These are phyloP conservation scores for Apodemia zela DNA, from an alignment of 2,888 invertebrate genomes.

Conservation along the genomic window DNA sequence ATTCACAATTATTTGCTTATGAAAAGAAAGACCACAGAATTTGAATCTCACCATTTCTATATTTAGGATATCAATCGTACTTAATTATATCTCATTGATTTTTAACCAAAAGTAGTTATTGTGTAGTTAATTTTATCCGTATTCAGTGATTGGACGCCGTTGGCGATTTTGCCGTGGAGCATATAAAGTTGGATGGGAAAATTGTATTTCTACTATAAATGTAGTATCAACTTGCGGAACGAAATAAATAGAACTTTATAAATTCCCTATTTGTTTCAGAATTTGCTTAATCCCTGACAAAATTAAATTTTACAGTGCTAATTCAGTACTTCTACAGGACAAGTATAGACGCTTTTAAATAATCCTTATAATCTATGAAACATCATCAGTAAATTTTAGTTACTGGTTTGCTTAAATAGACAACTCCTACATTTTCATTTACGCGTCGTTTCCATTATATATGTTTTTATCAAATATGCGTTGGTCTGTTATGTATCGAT, in stretches of 20 bases:
- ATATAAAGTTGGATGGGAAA: conserved; percentile 3
- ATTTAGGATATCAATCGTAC: too few relatives aligned
- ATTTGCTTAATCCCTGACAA: neutral
- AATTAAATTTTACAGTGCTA: neutral
- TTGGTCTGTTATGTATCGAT: too few relatives aligned
- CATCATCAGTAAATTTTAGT: too few relatives aligned
- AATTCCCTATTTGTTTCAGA: neutral
- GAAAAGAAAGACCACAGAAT: too few relatives aligned
- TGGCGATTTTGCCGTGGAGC: neutral
- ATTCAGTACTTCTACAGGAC: neutral
- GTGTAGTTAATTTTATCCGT: neutral
- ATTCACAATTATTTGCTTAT: too few relatives aligned
- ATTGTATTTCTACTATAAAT: conserved; percentile 4
- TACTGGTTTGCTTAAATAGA: too few relatives aligned
- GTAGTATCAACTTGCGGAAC: neutral
- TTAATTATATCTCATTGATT: too few relatives aligned
- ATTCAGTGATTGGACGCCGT: neutral
- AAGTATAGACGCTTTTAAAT: neutral
- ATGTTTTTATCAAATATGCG: too few relatives aligned
- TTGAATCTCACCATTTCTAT: too few relatives aligned
- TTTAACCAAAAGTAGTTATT: neutral
- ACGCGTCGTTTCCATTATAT: too few relatives aligned
- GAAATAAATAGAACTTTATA: conserved; percentile 9
- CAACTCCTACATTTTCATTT: too few relatives aligned
- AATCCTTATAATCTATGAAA: too few relatives aligned